Conservation (phyloP, 1,140 invertebrate species). For the Steinernema khuongi region DNA sequence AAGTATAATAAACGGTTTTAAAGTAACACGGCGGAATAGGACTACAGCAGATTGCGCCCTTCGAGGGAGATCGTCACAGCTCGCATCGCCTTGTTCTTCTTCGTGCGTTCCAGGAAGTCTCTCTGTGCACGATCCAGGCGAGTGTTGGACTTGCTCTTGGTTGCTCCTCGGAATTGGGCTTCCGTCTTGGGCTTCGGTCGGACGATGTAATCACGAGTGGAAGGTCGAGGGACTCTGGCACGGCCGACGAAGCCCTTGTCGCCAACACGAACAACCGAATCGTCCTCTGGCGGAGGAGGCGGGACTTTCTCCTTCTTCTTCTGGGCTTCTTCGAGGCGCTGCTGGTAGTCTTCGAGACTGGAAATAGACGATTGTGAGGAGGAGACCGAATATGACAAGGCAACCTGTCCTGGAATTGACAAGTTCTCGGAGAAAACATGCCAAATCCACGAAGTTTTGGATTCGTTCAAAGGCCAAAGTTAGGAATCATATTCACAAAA, state of each 20-base stretch:
- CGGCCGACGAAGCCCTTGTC: slow-evolving; percentile 88
- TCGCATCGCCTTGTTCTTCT: slow-evolving; percentile 39
- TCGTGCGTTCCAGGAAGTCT: slow-evolving; percentile 52
- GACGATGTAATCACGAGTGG: slow-evolving; percentile 91
- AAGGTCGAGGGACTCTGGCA: slow-evolving; percentile 87
- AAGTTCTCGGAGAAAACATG: not conserved
- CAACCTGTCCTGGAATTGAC: too few species aligned
- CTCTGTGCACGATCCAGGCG: slow-evolving; percentile 46
- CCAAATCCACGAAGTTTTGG: too few species aligned
- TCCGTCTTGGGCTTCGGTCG: slow-evolving; percentile 73
- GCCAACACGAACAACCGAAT: slow-evolving; percentile 61
- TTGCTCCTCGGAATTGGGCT: slow-evolving; percentile 44
- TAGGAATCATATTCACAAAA: not conserved
- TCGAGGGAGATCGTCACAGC: slow-evolving; percentile 47
- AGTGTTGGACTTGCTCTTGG: slow-evolving; percentile 32
- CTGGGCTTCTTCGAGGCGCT: slow-evolving; percentile 7
- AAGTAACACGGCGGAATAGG: not conserved
- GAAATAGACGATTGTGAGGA: slow-evolving; percentile 9
- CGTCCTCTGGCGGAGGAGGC: slow-evolving; percentile 29
- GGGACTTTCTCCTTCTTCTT: slow-evolving; percentile 61
- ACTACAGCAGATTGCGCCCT: slow-evolving; percentile 41
- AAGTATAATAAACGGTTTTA: not conserved
- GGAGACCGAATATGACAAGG: not conserved
- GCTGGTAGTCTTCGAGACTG: slow-evolving; percentile 23
- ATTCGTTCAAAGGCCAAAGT: too few species aligned